These are phyloP conservation scores for Idaea aversata DNA, from an alignment of 2,888 invertebrate species.

Conservation along the genomic window DNA sequence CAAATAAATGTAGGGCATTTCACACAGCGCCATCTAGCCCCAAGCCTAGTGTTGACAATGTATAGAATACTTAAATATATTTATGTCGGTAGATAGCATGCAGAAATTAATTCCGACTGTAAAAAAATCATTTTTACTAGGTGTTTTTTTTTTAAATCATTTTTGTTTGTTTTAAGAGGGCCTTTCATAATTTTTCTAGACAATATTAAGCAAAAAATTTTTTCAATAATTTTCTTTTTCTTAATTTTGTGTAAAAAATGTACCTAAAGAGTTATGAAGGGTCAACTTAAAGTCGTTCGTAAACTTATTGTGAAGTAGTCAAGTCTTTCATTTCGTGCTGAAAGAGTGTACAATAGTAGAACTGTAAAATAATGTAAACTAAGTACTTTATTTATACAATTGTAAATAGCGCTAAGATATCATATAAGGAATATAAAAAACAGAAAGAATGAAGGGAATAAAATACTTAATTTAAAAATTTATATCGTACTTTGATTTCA, in stretches of 20 bases:
- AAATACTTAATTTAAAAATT: constrained; percentile 62
- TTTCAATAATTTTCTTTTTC: constrained; percentile 29
- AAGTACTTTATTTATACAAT: constrained; percentile 77
- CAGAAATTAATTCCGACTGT: no score
- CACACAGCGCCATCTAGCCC: no score
- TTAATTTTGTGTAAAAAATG: constrained; percentile 23
- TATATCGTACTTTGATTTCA: constrained; percentile 50
- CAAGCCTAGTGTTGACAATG: no score
- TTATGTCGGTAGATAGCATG: no score
- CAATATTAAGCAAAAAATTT: no score
- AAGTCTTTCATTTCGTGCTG: constrained; percentile 61
- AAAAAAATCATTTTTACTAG: no score
- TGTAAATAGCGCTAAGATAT: constrained; percentile 77
- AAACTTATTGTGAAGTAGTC: constrained; percentile 54
- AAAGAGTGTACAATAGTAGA: constrained; percentile 76
- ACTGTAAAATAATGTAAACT: constrained; percentile 62
- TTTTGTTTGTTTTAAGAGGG: no score
- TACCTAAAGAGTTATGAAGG: constrained; percentile 9
- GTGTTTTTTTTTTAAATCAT: no score
- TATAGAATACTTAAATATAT: no score
- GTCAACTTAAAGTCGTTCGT: constrained; percentile 27
- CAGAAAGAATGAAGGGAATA: constrained; percentile 75
- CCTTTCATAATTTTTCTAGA: no score
- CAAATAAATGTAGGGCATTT: no score
- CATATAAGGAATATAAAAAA: constrained; percentile 71